Evolutionary conservation across 2,888 invertebrate species (phyloP).

Genomic region (Hybos culiciformis): DNA sequence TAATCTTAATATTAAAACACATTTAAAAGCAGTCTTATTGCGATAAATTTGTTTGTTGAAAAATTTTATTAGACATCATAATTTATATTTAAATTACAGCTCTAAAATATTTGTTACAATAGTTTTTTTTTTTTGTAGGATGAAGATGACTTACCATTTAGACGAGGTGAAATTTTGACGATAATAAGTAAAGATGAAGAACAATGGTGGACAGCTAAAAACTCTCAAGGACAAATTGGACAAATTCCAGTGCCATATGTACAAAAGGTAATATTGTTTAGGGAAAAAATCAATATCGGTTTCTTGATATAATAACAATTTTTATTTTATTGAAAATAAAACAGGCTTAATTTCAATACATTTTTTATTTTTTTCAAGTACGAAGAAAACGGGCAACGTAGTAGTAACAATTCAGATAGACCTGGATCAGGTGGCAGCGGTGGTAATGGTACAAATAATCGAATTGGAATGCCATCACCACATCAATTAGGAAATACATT

Average conservation of each 20-base stretch:
- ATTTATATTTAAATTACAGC: background rate
- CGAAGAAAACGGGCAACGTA: slow-evolving; percentile 22
- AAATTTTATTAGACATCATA: too few species aligned
- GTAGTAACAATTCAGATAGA: slow-evolving; percentile 27
- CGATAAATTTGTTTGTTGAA: background rate
- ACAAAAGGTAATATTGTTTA: slow-evolving; percentile 51
- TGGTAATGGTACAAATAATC: slow-evolving; percentile 15
- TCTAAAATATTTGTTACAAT: background rate
- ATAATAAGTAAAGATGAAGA: slow-evolving; percentile 91
- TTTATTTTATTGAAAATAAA: too few species aligned
- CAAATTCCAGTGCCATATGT: slow-evolving; percentile 96
- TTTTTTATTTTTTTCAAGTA: slow-evolving; percentile 18
- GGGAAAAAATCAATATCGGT: too few species aligned
- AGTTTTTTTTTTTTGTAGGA: slow-evolving; percentile 44
- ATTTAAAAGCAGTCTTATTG: too few species aligned
- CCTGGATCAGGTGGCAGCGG: slow-evolving; percentile 25
- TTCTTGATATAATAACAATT: too few species aligned
- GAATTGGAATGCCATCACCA: slow-evolving; percentile 2
- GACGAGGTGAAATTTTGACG: slow-evolving; percentile 83
- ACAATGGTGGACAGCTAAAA: slow-evolving; percentile 97
- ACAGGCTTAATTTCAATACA: too few species aligned
- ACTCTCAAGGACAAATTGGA: slow-evolving; percentile 72
- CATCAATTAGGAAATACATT: slow-evolving; percentile 27
- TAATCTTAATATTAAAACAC: too few species aligned
- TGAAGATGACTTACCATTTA: slow-evolving; percentile 89